Conservation (phyloP, 30 jellyfish, hydroid and myxozoan genomes). For the Catostylus mosaicus region DNA sequence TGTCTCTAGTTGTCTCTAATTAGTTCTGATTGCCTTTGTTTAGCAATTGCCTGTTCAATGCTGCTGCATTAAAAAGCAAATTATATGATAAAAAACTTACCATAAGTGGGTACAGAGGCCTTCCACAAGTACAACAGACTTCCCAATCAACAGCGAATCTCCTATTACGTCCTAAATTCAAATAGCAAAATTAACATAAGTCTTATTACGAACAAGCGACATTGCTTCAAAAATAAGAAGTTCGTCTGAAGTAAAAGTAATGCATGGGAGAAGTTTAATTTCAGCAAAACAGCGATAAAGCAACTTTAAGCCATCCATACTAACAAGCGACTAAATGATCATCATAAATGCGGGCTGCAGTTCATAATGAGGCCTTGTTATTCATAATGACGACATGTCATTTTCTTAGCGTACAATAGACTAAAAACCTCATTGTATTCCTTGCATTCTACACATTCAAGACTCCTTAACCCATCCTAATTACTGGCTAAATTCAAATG, state of each 20-base stretch:
- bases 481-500: too few relatives aligned
- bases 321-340: too few relatives aligned
- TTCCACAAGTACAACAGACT: conserved; percentile 8
- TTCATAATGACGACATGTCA: too few relatives aligned
- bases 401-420: too few relatives aligned
- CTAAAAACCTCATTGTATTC: too few relatives aligned
- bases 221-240: neutral
- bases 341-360: too few relatives aligned
- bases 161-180: neutral
- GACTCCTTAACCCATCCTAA: too few relatives aligned
- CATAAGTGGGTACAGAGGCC: conserved; percentile 37
- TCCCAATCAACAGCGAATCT: conserved; percentile 49
- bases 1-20: too few relatives aligned
- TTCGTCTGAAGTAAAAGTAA: neutral
- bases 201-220: neutral
- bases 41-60: neutral
- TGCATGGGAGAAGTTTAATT: neutral
- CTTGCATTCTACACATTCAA: too few relatives aligned
- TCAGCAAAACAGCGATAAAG: neutral
- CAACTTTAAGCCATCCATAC: neutral
- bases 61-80: neutral
- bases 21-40: neutral
- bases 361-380: too few relatives aligned
- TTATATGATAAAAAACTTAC: neutral
- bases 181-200: neutral